Evolutionary conservation across 2,797 vertebrate species (phyloP).

Genomic region (Alectoris magna): DNA sequence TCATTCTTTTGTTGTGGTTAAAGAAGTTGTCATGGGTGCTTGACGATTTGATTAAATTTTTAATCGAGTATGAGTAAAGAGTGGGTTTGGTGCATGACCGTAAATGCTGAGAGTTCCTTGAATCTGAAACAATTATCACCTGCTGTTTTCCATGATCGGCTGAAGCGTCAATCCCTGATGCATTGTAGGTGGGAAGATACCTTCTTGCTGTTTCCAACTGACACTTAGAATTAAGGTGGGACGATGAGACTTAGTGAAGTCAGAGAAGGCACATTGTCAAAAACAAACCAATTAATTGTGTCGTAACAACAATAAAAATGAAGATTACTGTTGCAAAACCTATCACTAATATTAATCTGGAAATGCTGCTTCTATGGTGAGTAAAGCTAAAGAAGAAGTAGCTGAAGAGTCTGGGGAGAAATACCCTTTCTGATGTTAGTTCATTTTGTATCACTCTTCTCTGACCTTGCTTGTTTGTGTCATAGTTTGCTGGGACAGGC

Average conservation of each 20-base stretch:
- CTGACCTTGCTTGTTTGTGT: neutral
- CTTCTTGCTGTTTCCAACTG: constrained; percentile 29
- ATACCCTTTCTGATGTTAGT: neutral
- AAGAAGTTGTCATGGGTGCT: constrained; percentile 49
- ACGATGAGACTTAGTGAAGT: neutral
- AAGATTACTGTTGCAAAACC: neutral
- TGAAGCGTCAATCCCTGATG: constrained; percentile 22
- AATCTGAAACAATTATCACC: constrained; percentile 59
- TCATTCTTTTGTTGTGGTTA: constrained; percentile 59
- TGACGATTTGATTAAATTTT: constrained; percentile 70
- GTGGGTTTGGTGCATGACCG: constrained; percentile 26
- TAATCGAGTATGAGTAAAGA: constrained; percentile 55
- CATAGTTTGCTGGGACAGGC: neutral
- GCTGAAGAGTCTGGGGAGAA: neutral
- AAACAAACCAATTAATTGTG: neutral
- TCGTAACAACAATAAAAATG: neutral
- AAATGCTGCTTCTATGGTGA: neutral
- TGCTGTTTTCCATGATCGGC: constrained; percentile 22
- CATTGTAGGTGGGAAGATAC: constrained; percentile 7
- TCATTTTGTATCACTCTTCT: neutral
- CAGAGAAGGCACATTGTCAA: neutral
- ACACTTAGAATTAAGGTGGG: constrained; percentile 32
- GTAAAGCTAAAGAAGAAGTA: neutral
- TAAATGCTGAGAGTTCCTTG: constrained; percentile 39
- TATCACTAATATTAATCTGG: neutral